Evolutionary conservation across 2,797 vertebrate species (phyloP).

Genomic region (Siniperca undulata): DNA sequence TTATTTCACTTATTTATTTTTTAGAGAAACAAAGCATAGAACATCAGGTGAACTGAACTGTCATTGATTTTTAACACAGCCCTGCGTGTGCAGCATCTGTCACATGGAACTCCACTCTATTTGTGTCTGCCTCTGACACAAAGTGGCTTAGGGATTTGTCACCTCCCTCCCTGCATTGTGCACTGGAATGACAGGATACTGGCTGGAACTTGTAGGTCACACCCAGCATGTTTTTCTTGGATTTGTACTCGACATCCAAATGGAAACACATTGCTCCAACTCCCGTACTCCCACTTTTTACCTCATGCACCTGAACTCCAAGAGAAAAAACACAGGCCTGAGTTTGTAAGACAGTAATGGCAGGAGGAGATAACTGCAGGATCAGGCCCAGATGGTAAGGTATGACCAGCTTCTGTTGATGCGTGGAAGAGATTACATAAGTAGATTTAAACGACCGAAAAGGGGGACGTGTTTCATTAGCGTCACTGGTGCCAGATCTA

Average conservation of each 20-base stretch:
- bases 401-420: conserved; percentile 69
- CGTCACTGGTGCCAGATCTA: conserved; percentile 81
- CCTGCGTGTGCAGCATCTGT: conserved; percentile 66
- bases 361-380: conserved; percentile 53
- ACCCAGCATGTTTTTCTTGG: conserved; percentile 77
- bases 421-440: conserved; percentile 80
- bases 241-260: conserved; percentile 67
- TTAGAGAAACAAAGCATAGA: conserved; percentile 24
- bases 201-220: conserved; percentile 78
- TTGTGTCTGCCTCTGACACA: conserved; percentile 72
- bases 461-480: conserved; percentile 80
- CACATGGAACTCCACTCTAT: conserved; percentile 61
- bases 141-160: conserved; percentile 79
- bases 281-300: conserved; percentile 33
- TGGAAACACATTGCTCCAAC: conserved; percentile 58
- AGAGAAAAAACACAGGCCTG: conserved; percentile 31
- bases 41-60: conserved; percentile 57
- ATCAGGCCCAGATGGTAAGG: conserved; percentile 73
- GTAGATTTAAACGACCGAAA: conserved; percentile 80
- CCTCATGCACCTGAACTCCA: conserved; percentile 57
- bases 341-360: conserved; percentile 31
- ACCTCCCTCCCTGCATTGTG: conserved; percentile 79
- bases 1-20: conserved; percentile 34
- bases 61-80: conserved; percentile 58
- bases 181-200: conserved; percentile 83